Conservation (phyloP, 2,797 vertebrate species). For the Microcaecilia unicolor region DNA sequence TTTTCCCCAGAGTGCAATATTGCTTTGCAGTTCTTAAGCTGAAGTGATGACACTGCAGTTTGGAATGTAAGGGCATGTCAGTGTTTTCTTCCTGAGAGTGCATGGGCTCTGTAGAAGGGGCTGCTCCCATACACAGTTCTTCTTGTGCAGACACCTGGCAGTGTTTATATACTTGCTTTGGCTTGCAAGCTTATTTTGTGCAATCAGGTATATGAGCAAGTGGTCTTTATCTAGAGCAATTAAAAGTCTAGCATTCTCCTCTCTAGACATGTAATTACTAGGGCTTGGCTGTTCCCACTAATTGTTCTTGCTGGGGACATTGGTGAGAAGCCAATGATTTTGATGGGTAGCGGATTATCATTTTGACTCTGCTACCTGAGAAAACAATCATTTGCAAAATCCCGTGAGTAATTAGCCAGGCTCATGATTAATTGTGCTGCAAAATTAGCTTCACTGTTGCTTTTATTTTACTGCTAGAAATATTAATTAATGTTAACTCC, state of each 20-base stretch:
- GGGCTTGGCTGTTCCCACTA: slow-evolving; percentile 82
- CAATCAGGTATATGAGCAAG: slow-evolving; percentile 80
- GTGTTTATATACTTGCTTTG: slow-evolving; percentile 53
- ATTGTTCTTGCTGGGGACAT: slow-evolving; percentile 93
- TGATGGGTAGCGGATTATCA: slow-evolving; percentile 92
- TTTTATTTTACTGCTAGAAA: slow-evolving; percentile 98
- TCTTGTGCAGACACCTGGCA: slow-evolving; percentile 85
- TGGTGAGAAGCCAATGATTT: slow-evolving; percentile 91
- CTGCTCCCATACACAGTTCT: slow-evolving; percentile 62
- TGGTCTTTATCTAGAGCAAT: slow-evolving; percentile 84
- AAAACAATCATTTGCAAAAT: slow-evolving; percentile 98
- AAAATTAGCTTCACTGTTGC: slow-evolving; percentile 97
- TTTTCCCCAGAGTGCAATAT: slow-evolving; percentile 49
- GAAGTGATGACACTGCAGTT: slow-evolving; percentile 58
- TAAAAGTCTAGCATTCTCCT: slow-evolving; percentile 82
- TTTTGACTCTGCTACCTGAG: slow-evolving; percentile 74
- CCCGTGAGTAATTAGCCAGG: slow-evolving; percentile 97
- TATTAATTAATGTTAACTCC: slow-evolving; percentile 99
- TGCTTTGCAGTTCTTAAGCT: slow-evolving; percentile 32
- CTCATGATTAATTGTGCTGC: slow-evolving; percentile 99
- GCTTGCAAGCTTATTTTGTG: slow-evolving; percentile 65
- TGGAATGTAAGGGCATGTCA: slow-evolving; percentile 57
- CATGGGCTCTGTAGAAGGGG: slow-evolving; percentile 50
- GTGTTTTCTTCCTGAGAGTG: slow-evolving; percentile 60
- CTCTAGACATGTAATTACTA: slow-evolving; percentile 91